Evolutionary conservation across 1,140 invertebrate species (phyloP).

Genomic region (Drosophila lacteicornis): DNA sequence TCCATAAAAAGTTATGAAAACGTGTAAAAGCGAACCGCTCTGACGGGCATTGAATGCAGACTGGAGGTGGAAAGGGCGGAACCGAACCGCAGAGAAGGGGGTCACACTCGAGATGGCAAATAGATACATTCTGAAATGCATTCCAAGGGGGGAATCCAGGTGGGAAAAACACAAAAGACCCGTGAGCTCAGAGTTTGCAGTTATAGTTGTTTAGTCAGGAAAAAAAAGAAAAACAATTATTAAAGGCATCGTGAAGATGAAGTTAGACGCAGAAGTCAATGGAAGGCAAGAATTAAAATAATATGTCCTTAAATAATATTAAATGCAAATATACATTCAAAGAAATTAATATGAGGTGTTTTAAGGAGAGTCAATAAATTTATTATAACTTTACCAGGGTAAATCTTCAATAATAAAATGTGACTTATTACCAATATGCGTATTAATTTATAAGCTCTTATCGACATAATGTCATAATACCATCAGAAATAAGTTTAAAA

Average conservation of each 20-base stretch:
- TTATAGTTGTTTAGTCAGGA: conserved; percentile 3
- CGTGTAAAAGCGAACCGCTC: conserved; percentile 44
- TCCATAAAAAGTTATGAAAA: conserved; percentile 78
- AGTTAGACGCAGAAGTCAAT: too few relatives aligned
- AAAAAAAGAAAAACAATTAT: conserved; percentile 1
- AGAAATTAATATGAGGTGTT: too few relatives aligned
- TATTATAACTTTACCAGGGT: neutral
- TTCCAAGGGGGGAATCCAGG: neutral
- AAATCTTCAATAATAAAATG: neutral
- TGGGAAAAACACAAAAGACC: conserved; percentile 7
- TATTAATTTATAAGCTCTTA: neutral
- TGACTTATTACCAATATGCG: too few relatives aligned
- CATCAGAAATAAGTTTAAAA: neutral
- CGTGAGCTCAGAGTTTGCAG: neutral
- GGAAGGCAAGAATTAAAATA: too few relatives aligned
- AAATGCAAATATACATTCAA: too few relatives aligned
- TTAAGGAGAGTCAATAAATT: neutral
- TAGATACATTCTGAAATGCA: conserved; percentile 38
- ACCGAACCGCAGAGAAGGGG: conserved; percentile 10
- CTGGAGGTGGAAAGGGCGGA: neutral
- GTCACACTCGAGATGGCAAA: conserved; percentile 25
- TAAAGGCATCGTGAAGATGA: neutral
- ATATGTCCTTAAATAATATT: too few relatives aligned
- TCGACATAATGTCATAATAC: neutral
- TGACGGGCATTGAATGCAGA: conserved; percentile 15